Evolutionary conservation across 2,888 invertebrate species (phyloP).

Genomic region (Cryptus armator): DNA sequence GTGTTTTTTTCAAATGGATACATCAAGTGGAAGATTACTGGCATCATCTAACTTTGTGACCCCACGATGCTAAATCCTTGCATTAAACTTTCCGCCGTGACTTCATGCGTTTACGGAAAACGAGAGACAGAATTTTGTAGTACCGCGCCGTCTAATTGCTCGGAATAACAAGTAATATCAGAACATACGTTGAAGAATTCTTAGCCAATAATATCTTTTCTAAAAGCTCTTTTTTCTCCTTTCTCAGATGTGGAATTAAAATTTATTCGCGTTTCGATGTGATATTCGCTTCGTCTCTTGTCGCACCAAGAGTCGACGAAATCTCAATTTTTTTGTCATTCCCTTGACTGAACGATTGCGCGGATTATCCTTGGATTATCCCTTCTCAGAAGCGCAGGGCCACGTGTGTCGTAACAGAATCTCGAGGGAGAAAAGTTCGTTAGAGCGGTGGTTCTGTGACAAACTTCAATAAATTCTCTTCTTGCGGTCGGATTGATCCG

Average conservation of each 20-base stretch:
- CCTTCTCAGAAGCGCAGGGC: background rate
- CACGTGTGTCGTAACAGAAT: constrained; percentile 1
- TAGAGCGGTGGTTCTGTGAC: background rate
- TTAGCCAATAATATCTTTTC: constrained; percentile 17
- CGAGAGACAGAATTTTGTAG: constrained; percentile 84
- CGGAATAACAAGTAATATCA: background rate
- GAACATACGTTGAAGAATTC: background rate
- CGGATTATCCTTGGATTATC: background rate
- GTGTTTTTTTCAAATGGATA: constrained; percentile 74
- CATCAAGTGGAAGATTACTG: constrained; percentile 76
- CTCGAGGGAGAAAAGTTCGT: background rate
- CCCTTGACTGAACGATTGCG: background rate
- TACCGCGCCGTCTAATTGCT: constrained; percentile 25
- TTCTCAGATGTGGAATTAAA: constrained; percentile 5
- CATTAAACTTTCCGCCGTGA: constrained; percentile 85
- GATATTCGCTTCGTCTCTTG: background rate
- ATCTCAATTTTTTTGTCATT: background rate
- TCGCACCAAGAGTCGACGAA: background rate
- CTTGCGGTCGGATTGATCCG: constrained; percentile 4
- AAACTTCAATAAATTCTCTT: constrained; percentile 8
- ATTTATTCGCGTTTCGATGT: background rate
- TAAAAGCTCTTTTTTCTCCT: background rate
- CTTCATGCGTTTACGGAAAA: constrained; percentile 85
- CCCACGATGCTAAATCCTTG: constrained; percentile 83
- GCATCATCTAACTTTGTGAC: constrained; percentile 85